Evolutionary conservation across 2,113 vertebrate species (phyloP).

Genomic region (Gopherus flavomarginatus): DNA sequence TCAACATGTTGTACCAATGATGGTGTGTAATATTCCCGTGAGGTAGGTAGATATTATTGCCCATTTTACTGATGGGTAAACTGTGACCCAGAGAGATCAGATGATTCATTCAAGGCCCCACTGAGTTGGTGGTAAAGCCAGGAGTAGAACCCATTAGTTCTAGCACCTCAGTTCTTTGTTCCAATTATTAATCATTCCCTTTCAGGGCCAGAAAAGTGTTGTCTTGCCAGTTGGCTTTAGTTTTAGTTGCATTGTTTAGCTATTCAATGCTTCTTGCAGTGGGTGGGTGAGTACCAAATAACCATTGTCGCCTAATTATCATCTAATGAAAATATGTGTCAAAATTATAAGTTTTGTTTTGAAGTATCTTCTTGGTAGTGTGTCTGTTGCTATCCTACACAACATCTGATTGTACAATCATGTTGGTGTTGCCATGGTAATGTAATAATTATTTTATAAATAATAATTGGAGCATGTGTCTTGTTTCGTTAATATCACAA

Average conservation of each 20-base stretch:
- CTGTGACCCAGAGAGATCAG: background rate
- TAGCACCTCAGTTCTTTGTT: background rate
- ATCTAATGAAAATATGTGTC: background rate
- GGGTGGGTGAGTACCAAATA: conserved; percentile 52
- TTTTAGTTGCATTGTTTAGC: background rate
- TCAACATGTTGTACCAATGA: background rate
- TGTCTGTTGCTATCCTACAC: background rate
- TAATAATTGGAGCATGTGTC: conserved; percentile 31
- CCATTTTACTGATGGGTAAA: background rate
- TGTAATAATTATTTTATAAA: conserved; percentile 31
- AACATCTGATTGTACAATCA: background rate
- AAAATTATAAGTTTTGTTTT: background rate
- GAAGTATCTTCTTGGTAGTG: background rate
- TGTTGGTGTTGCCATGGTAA: conserved; percentile 56
- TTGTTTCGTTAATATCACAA: background rate
- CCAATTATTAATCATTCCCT: background rate
- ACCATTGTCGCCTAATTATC: background rate
- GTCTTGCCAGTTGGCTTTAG: background rate
- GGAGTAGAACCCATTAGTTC: background rate
- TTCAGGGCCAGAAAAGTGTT: background rate
- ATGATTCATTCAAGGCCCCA: conserved; percentile 8
- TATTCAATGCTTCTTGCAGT: background rate
- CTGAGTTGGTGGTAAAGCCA: background rate
- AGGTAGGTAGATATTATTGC: conserved; percentile 19
- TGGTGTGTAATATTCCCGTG: background rate